Evolutionary conservation across 2,113 vertebrate species (phyloP), one percentile per base, ranked within the genome.

Genomic region (Tragelaphus scriptus): DNA sequence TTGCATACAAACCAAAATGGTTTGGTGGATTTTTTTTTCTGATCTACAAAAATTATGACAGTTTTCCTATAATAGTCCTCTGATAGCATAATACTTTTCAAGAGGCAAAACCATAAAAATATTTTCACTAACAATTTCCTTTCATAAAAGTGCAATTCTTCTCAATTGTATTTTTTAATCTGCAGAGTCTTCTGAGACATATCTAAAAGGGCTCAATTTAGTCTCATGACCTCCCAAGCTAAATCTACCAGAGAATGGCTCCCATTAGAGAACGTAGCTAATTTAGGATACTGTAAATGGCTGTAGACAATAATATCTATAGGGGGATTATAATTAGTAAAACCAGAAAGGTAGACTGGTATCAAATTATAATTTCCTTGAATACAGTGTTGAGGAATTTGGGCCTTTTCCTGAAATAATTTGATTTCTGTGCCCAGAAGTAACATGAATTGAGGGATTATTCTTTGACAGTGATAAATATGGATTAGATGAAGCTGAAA

Each of bases 111-210:
- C 51, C 3, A 47, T 63, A 77, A 59, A 7, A 89, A 80, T 47
- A 84, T 59, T 80, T 92, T 92, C n/a, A 44, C 15, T 44, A 80
- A 40, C 3, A 63, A 88, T 32, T 88, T 7, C 16, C 95, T 36
- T 19, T 91, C 40, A 80, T 93, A 65, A 96, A 95, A 96, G 59
- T 81, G 8, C 19, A 90, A 7, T 92, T 92, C 75, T 53, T 92
- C 68, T 63, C 26, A 47, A 4, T 59, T 77, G 9, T 36, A 15
- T 47, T 77, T 93, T 93, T 58, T 89, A 21, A 32, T 94, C 55
- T 75, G 32, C 90, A 71, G 25, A 21, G 5, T 82, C 23, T 28
- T 92, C 44, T 82, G 56, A 68, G 13, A 49, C 65, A 12, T 61
- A n/a, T 91, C 81, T 88, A 30, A 32, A 68, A 68, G 15, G 47